phyloP scores from a whole-genome alignment of 2,113 vertebrate genomes.

The zebrafish (Danio rerio) region GRCz12tu NC_133186.1:30841001-30841500 shows the following conservation, averaged over 20 bases:
- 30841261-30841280: background rate
- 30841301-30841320: background rate
- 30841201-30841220: background rate
- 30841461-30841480: too few relatives aligned
- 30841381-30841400: too few relatives aligned
- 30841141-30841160: background rate
- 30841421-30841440: too few relatives aligned
- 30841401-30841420: too few relatives aligned
- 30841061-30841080: slow-evolving; percentile 66
- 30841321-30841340: background rate
- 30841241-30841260: background rate
- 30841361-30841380: background rate
- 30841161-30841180: background rate
- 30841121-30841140: slow-evolving; percentile 1
- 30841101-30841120: slow-evolving; percentile 57
- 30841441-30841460: too few relatives aligned
- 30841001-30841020: slow-evolving; percentile 55
- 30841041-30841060: too few relatives aligned
- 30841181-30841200: background rate
- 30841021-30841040: slow-evolving; percentile 70
- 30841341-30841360: background rate
- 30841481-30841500: too few relatives aligned
- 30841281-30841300: background rate
- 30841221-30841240: too few relatives aligned
- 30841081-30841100: slow-evolving; percentile 61